Evolutionary conservation across 2,797 vertebrate genomes (phyloP).

Genomic region (Otolemur crassicaudatus): DNA sequence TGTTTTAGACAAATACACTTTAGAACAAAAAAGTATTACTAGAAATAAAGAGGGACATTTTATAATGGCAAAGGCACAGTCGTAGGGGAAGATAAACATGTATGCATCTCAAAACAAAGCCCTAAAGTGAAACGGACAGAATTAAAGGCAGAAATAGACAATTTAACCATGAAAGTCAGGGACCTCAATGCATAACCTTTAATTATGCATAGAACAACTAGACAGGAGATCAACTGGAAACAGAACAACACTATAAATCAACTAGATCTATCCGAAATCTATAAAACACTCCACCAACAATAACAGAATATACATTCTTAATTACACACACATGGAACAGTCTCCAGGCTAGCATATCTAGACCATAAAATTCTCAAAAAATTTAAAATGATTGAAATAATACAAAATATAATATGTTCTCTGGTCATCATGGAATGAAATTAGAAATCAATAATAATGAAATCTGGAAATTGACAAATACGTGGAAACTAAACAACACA

Average conservation of each 20-base stretch:
- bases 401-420: background rate
- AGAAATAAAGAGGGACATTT: background rate
- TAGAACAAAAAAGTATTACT: background rate
- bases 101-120: background rate
- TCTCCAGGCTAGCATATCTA: background rate
- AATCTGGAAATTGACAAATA: background rate
- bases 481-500: background rate
- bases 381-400: constrained; percentile 1
- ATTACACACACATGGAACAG: background rate
- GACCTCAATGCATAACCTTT: background rate
- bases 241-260: background rate
- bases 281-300: background rate
- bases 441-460: background rate
- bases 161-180: background rate
- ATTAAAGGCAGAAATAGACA: background rate
- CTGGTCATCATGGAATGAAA: background rate
- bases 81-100: background rate
- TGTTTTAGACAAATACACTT: background rate
- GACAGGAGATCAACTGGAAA: background rate
- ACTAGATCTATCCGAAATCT: background rate
- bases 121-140: background rate
- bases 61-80: background rate
- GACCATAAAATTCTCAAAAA: background rate
- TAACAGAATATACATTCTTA: background rate
- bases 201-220: background rate